Conservation (phyloP, 2,113 vertebrate genomes). For the Anoura caudifer region DNA sequence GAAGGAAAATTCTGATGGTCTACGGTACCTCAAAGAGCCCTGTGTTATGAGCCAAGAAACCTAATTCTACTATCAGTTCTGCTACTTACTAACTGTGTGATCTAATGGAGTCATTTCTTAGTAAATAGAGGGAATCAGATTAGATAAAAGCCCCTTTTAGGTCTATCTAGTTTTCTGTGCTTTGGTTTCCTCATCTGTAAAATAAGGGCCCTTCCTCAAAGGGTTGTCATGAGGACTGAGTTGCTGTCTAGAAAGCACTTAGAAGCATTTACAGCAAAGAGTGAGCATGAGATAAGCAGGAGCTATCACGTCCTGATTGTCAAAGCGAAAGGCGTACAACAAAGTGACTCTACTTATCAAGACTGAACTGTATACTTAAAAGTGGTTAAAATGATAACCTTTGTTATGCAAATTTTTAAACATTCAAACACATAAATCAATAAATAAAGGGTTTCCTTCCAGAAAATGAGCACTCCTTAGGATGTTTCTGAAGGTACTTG, state of each 20-base stretch:
- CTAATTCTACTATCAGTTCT: background rate
- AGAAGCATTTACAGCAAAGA: background rate
- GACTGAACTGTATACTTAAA: background rate
- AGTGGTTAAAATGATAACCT: background rate
- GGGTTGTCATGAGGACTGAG: background rate
- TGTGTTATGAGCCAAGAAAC: background rate
- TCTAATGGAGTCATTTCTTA: background rate
- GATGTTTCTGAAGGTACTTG: background rate
- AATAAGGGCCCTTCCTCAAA: background rate
- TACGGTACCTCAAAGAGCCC: background rate
- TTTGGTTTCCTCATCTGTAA: constrained; percentile 1
- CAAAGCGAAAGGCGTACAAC: background rate
- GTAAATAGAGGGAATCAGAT: background rate
- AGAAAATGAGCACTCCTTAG: background rate
- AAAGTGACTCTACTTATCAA: background rate
- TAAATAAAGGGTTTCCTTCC: background rate
- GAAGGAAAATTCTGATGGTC: background rate
- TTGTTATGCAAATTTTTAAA: background rate
- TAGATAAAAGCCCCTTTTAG: background rate
- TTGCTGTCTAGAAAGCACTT: background rate
- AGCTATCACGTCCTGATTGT: background rate
- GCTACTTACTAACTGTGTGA: background rate
- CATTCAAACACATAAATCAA: background rate
- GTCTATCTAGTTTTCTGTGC: background rate
- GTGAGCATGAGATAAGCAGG: fast-evolving